Conservation (phyloP, 2,888 invertebrate species). For the Harpagoxenus sublaevis region DNA sequence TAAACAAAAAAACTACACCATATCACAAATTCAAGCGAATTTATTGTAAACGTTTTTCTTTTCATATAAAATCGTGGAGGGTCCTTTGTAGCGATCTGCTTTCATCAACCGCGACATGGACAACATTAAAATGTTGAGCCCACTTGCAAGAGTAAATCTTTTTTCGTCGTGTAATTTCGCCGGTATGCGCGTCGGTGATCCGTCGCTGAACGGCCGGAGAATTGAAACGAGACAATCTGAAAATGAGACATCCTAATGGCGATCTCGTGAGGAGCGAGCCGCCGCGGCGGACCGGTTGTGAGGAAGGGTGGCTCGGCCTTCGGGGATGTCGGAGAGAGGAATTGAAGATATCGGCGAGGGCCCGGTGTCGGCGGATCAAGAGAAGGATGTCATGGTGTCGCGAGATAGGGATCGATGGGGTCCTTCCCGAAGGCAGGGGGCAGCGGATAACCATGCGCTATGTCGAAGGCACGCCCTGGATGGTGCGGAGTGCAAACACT, state of each 20-base stretch:
- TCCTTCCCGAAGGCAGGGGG: constrained; percentile 41
- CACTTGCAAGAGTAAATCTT: not conserved
- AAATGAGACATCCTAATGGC: constrained; percentile 77
- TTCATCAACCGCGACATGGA: no score
- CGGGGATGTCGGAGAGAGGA: constrained; percentile 25
- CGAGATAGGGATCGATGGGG: constrained; percentile 80
- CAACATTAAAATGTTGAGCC: not conserved
- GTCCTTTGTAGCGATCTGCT: no score
- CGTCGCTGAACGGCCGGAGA: not conserved
- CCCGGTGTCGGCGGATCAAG: constrained; percentile 83
- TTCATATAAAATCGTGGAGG: not conserved
- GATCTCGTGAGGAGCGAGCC: constrained; percentile 26
- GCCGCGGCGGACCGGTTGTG: constrained; percentile 38
- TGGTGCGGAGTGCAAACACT: constrained; percentile 57
- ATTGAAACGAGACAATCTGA: constrained; percentile 59
- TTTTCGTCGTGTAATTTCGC: not conserved
- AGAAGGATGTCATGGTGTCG: constrained; percentile 83
- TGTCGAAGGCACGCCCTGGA: constrained; percentile 59
- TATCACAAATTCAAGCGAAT: no score
- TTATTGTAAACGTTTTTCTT: no score
- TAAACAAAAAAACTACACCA: no score
- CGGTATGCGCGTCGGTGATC: constrained; percentile 11
- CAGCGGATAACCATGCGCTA: constrained; percentile 45
- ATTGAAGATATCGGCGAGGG: constrained; percentile 57
- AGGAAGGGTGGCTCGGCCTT: constrained; percentile 12